Conservation (phyloP, 1,140 invertebrate genomes). For the Sitobion miscanthi region DNA sequence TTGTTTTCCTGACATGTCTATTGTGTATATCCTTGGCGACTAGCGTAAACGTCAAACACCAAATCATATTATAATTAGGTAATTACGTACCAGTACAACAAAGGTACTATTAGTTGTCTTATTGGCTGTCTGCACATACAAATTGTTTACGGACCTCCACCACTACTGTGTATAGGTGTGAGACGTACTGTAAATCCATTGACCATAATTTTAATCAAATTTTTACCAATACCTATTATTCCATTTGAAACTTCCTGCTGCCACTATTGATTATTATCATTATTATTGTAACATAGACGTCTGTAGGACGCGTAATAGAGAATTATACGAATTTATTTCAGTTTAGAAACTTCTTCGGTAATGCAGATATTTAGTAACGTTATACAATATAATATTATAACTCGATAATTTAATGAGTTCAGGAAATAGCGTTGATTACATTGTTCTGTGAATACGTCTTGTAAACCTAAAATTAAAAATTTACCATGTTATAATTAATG, state of each 20-base stretch:
- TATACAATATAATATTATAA: neutral
- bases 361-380: neutral
- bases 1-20: too few relatives aligned
- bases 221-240: neutral
- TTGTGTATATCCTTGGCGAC: too few relatives aligned
- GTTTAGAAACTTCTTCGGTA: neutral
- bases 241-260: neutral
- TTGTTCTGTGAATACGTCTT: neutral
- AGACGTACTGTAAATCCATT: neutral
- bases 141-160: too few relatives aligned
- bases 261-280: neutral
- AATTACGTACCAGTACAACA: neutral
- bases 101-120: neutral
- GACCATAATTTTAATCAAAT: neutral
- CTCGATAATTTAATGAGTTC: neutral
- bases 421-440: neutral
- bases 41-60: neutral
- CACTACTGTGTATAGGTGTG: neutral
- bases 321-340: neutral
- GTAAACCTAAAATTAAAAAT: too few relatives aligned
- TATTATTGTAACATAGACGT: neutral
- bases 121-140: too few relatives aligned
- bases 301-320: neutral
- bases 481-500: too few relatives aligned
- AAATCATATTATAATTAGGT: neutral